phyloP scores from a whole-genome alignment of 2,797 vertebrate genomes.

The Girardinus metallicus region DNA sequence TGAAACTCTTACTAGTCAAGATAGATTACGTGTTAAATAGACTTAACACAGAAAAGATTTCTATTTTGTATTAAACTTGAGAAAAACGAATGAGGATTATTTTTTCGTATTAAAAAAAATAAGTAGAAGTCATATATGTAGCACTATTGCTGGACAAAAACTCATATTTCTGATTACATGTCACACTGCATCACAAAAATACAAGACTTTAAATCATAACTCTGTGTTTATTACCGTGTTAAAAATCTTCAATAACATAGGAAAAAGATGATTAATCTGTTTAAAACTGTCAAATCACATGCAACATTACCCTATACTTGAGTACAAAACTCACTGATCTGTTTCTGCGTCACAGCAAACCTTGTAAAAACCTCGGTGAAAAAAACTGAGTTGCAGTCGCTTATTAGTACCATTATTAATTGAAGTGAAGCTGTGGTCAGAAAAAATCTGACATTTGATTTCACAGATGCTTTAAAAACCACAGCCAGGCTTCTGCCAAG shows the following conservation, averaged over 20 bases:
- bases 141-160: not conserved
- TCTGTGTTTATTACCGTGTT: not conserved
- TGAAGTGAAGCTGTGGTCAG: conserved; percentile 17
- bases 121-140: not conserved
- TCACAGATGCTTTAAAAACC: conserved; percentile 16
- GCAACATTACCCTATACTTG: not conserved
- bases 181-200: not conserved
- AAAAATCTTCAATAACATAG: not conserved
- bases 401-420: conserved; percentile 9
- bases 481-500: not conserved
- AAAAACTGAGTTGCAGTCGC: not conserved
- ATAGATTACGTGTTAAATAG: not conserved
- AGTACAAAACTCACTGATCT: not conserved
- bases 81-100: not conserved
- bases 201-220: not conserved
- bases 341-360: not conserved
- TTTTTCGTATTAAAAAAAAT: not conserved
- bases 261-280: not conserved
- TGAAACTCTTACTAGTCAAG: not conserved
- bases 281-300: not conserved
- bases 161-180: not conserved
- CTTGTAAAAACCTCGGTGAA: too few relatives aligned
- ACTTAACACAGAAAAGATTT: not conserved
- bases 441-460: conserved; percentile 26
- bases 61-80: not conserved